Evolutionary conservation across 2,113 vertebrate genomes (phyloP).

Genomic region (Gobiocypris rarus): DNA sequence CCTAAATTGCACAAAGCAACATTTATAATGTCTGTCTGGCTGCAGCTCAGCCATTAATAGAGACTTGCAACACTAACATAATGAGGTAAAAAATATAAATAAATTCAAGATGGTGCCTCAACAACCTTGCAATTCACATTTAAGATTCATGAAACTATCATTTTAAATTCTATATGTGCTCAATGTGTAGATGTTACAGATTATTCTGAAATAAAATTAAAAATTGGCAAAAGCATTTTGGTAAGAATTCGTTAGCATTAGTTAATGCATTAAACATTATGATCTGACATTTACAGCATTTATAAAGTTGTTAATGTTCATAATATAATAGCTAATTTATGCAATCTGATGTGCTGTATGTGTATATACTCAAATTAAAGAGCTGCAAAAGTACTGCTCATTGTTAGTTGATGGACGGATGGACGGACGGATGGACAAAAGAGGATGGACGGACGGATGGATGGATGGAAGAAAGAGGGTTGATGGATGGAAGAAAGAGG

Average conservation of each 20-base stretch:
- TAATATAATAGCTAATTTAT: not conserved
- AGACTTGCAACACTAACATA: not conserved
- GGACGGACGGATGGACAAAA: too few relatives aligned
- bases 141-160: too few relatives aligned
- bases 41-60: not conserved
- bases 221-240: too few relatives aligned
- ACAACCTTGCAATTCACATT: not conserved
- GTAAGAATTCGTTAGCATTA: too few relatives aligned
- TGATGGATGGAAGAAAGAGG: too few relatives aligned
- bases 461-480: not conserved
- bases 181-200: not conserved
- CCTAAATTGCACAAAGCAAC: not conserved
- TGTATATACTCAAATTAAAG: not conserved
- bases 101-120: conserved; percentile 4
- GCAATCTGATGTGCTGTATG: not conserved
- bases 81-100: conserved; percentile 11
- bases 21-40: conserved; percentile 24
- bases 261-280: not conserved
- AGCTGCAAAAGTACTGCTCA: not conserved
- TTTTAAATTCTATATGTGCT: not conserved
- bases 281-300: not conserved
- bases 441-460: not conserved
- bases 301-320: not conserved
- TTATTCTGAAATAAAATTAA: too few relatives aligned
- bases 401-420: too few relatives aligned